Conservation (phyloP, 2,113 vertebrate species). For the Gasterosteus aculeatus region DNA sequence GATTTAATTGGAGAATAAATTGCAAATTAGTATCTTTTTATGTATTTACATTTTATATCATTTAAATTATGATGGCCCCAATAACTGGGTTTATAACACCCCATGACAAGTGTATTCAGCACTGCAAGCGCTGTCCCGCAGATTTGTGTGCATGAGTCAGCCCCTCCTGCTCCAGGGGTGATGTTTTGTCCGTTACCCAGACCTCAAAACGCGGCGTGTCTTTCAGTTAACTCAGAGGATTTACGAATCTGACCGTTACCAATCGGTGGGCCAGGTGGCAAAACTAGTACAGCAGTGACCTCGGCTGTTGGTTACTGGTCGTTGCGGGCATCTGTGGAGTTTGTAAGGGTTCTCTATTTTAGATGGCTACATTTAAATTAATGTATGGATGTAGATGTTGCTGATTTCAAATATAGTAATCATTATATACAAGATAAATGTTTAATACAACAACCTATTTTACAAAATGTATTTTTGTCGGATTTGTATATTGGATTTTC, state of each 20-base stretch:
- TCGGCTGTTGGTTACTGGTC: conserved; percentile 35
- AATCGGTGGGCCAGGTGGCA: neutral
- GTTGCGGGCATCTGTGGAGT: conserved; percentile 7
- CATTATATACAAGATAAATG: neutral
- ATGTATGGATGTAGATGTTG: neutral
- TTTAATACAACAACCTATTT: neutral
- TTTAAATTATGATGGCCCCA: conserved; percentile 1
- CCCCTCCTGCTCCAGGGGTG: conserved; percentile 27
- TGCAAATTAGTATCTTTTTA: neutral
- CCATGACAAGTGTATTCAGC: conserved; percentile 32
- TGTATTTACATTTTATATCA: conserved; percentile 15
- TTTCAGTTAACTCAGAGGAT: neutral
- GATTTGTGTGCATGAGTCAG: conserved; percentile 49
- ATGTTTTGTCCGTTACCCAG: conserved; percentile 41
- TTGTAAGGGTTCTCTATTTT: neutral
- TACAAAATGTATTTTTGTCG: neutral
- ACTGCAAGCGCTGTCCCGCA: conserved; percentile 11
- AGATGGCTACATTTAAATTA: neutral
- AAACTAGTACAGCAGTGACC: conserved; percentile 28
- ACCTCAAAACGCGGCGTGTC: conserved; percentile 40
- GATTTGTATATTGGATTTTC: neutral
- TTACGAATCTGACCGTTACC: neutral
- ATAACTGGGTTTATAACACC: conserved; percentile 20
- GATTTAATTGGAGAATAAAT: neutral
- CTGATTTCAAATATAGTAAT: neutral